These are phyloP conservation scores for Heterodera schachtii DNA, from an alignment of 1,140 invertebrate species.

Conservation along the genomic window DNA sequence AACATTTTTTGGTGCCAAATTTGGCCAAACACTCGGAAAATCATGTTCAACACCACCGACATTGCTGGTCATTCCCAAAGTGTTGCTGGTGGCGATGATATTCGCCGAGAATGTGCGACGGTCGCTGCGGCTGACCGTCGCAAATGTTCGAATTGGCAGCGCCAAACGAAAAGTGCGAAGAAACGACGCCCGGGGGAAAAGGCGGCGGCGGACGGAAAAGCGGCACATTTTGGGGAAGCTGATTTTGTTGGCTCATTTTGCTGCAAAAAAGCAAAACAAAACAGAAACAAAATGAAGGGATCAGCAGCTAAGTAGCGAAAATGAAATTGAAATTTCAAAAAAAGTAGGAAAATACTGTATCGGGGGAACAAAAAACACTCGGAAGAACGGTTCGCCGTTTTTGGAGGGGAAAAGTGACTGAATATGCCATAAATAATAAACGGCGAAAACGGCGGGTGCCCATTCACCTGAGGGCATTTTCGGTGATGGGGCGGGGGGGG, in stretches of 20 bases:
- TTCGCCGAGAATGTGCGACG: neutral
- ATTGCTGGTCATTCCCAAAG: neutral
- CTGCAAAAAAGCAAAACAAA: too few relatives aligned
- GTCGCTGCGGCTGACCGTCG: neutral
- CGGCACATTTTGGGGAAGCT: neutral
- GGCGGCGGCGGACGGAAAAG: neutral
- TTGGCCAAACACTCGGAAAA: too few relatives aligned
- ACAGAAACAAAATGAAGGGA: too few relatives aligned
- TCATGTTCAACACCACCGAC: neutral
- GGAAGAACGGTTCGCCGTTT: neutral
- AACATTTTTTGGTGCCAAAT: too few relatives aligned
- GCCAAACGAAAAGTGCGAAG: neutral
- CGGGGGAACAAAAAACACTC: neutral
- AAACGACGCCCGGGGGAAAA: neutral
- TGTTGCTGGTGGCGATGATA: neutral
- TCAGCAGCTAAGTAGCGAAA: too few relatives aligned
- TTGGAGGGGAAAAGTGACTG: neutral
- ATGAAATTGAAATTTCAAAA: too few relatives aligned
- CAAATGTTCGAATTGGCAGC: neutral
- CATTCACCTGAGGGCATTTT: slow-evolving; percentile 1
- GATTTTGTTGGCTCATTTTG: neutral
- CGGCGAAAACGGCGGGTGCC: neutral
- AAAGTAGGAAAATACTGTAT: neutral
- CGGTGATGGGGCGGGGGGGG: neutral
- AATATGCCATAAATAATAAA: neutral